phyloP scores from a whole-genome alignment of 2,113 vertebrate species.

The Passer domesticus region DNA sequence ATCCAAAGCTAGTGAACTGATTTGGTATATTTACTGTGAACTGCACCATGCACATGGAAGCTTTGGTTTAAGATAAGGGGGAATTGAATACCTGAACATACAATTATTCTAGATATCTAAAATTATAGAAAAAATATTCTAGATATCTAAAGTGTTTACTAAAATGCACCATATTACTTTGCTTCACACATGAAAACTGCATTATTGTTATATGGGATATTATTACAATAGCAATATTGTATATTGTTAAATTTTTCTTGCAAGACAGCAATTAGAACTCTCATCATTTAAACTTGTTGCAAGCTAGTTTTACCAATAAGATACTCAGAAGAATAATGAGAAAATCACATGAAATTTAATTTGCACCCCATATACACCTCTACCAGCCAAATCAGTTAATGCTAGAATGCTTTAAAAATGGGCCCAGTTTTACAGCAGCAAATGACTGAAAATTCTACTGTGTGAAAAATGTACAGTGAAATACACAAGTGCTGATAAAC shows the following conservation, averaged over 20 bases:
- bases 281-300: neutral
- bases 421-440: neutral
- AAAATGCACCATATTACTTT: neutral
- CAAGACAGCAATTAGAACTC: neutral
- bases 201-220: neutral
- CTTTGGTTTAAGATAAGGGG: neutral
- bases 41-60: neutral
- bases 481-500: neutral
- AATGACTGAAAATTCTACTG: neutral
- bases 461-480: neutral
- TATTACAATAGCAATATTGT: neutral
- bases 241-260: neutral
- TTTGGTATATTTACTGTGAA: neutral
- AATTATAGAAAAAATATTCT: neutral
- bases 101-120: neutral
- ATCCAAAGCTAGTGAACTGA: neutral
- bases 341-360: neutral
- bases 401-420: neutral
- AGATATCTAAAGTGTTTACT: neutral
- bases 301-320: neutral
- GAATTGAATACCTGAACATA: neutral
- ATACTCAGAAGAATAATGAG: neutral
- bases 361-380: too few species aligned
- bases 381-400: neutral
- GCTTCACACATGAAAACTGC: neutral